Conservation (phyloP, 1,140 invertebrate genomes). For the Pentalonia nigronervosa region DNA sequence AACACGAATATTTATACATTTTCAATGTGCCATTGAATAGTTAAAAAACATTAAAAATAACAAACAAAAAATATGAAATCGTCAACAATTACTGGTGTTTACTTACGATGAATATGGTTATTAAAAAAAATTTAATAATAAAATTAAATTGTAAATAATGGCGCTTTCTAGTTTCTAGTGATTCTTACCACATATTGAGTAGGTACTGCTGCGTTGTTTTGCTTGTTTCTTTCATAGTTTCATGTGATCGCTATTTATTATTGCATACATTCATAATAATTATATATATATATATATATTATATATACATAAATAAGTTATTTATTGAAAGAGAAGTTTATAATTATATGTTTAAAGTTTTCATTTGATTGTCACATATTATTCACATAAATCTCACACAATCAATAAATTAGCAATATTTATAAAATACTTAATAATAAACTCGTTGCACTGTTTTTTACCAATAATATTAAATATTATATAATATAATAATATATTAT, state of each 20-base stretch:
- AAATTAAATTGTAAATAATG: background rate
- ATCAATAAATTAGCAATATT: background rate
- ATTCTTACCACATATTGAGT: background rate
- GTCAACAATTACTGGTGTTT: background rate
- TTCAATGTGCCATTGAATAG: background rate
- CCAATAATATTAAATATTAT: too few species aligned
- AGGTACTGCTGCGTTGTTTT: background rate
- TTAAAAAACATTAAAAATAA: background rate
- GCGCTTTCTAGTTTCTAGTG: background rate
- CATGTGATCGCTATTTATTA: background rate
- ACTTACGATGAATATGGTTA: background rate
- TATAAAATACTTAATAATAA: background rate
- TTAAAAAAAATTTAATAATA: background rate
- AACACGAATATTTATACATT: background rate
- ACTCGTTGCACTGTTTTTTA: background rate
- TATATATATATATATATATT: background rate
- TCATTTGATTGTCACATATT: background rate
- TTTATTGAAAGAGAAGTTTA: background rate
- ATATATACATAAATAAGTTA: background rate
- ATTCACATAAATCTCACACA: background rate
- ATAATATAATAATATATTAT: too few species aligned
- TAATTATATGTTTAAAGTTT: background rate
- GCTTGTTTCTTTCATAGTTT: background rate
- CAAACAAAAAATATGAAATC: background rate
- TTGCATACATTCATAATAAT: background rate